These are phyloP conservation scores for Pempheris klunzingeri DNA, from an alignment of 2,797 vertebrate species.

Conservation along the genomic window DNA sequence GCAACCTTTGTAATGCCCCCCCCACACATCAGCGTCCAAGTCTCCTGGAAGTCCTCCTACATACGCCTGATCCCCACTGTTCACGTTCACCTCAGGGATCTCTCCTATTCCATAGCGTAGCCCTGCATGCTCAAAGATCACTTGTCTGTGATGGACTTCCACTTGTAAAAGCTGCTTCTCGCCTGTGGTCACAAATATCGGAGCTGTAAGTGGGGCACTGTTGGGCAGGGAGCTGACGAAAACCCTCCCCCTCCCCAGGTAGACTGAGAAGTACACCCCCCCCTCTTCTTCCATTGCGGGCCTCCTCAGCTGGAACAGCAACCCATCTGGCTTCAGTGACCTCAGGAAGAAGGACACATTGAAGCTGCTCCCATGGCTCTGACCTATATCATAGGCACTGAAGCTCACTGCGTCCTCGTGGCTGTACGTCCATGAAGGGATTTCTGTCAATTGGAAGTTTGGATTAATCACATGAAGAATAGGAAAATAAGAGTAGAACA, in stretches of 20 bases:
- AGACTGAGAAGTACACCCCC: conserved; percentile 84
- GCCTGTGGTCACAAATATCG: conserved; percentile 86
- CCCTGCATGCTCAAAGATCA: conserved; percentile 74
- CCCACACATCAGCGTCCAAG: conserved; percentile 80
- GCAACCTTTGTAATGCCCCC: conserved; percentile 93
- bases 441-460: conserved; percentile 80
- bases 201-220: conserved; percentile 56
- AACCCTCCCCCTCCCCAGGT: conserved; percentile 86
- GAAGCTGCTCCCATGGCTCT: conserved; percentile 83
- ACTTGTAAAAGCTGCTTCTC: conserved; percentile 85
- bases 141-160: conserved; percentile 77
- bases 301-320: conserved; percentile 89
- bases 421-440: conserved; percentile 89
- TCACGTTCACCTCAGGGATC: conserved; percentile 71
- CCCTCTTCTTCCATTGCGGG: conserved; percentile 36
- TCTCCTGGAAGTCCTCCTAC: conserved; percentile 86
- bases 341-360: conserved; percentile 92
- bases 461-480: conserved; percentile 15
- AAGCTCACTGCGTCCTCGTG: conserved; percentile 87
- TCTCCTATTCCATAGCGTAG: conserved; percentile 78
- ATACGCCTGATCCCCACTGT: conserved; percentile 78
- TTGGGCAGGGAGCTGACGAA: conserved; percentile 64
- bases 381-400: conserved; percentile 81
- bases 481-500: neutral
- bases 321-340: conserved; percentile 85